Conservation (phyloP, 2,113 vertebrate genomes). For the Tyrannus savana region DNA sequence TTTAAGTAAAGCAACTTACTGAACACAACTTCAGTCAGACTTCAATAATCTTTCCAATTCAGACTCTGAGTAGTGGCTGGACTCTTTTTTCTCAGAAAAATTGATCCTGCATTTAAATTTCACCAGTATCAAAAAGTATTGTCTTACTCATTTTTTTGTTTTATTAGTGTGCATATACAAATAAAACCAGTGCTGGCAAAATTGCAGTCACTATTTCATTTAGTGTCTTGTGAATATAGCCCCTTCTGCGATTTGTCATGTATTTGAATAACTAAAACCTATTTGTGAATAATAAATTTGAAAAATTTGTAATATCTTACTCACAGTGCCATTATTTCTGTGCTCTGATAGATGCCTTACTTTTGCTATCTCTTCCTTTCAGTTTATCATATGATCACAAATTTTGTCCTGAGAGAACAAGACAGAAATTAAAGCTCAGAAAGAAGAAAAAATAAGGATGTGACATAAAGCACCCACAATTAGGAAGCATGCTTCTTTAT, state of each 20-base stretch:
- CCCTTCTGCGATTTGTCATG: background rate
- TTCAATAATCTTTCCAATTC: background rate
- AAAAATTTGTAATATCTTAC: background rate
- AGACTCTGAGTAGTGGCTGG: background rate
- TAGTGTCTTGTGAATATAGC: background rate
- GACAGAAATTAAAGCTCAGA: background rate
- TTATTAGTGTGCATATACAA: background rate
- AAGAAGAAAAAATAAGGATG: background rate
- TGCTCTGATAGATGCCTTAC: background rate
- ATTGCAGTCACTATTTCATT: background rate
- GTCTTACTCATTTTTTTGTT: background rate
- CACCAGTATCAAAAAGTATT: background rate
- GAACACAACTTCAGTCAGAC: background rate
- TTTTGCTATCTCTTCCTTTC: background rate
- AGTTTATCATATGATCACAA: background rate
- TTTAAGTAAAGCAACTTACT: background rate
- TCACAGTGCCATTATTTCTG: background rate
- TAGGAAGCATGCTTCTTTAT: background rate
- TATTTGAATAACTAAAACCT: slow-evolving; percentile 9
- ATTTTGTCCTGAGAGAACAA: background rate
- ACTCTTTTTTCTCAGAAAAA: background rate
- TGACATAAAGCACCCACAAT: background rate
- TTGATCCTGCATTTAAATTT: background rate
- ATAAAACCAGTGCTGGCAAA: background rate
- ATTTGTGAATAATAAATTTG: background rate